Percentiles rank a stretch among this genome's conserved stretches.
Conservation (phyloP, 2,888 invertebrate species). For the Listrodromus nycthemerus region DNA sequence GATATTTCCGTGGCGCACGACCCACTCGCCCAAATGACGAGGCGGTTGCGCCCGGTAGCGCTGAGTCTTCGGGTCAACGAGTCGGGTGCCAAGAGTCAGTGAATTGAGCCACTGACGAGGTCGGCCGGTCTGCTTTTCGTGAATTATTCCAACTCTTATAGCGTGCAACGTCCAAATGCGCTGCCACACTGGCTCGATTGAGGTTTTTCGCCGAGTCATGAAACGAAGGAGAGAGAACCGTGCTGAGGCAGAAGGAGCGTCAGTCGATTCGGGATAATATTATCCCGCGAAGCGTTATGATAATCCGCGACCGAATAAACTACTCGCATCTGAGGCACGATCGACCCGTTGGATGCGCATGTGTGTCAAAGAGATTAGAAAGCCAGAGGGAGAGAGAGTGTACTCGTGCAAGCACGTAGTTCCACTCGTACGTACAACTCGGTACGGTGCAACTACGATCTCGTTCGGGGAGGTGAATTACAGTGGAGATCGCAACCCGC, state of each 20-base stretch:
- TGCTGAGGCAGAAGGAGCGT: neutral
- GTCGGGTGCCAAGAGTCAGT: conserved; percentile 50
- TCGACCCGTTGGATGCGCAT: conserved; percentile 10
- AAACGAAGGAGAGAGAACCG: neutral
- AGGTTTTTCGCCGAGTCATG: conserved; percentile 49
- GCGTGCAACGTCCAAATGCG: neutral
- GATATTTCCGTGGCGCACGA: conserved; percentile 17
- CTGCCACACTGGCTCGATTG: conserved; percentile 2
- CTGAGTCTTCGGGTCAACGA: conserved; percentile 23
- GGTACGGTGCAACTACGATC: conserved; percentile 36
- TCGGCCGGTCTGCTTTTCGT: conserved; percentile 38
- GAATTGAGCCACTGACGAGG: conserved; percentile 33
- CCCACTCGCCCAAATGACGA: conserved; percentile 56
- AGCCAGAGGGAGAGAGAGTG: conserved; percentile 12
- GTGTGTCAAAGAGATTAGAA: conserved; percentile 61
- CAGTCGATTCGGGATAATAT: conserved; percentile 27
- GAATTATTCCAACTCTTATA: conserved; percentile 43
- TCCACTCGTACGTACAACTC: conserved; percentile 40
- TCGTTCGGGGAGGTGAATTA: conserved; percentile 51
- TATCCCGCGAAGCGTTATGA: conserved; percentile 23
- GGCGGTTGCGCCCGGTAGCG: conserved; percentile 12
- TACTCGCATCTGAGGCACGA: conserved; percentile 26
- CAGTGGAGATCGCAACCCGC: conserved; percentile 56
- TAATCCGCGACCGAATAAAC: conserved; percentile 39
- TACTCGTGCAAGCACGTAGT: conserved; percentile 43